phyloP scores from a whole-genome alignment of 2,113 vertebrate species.

The Apodemus sylvaticus region DNA sequence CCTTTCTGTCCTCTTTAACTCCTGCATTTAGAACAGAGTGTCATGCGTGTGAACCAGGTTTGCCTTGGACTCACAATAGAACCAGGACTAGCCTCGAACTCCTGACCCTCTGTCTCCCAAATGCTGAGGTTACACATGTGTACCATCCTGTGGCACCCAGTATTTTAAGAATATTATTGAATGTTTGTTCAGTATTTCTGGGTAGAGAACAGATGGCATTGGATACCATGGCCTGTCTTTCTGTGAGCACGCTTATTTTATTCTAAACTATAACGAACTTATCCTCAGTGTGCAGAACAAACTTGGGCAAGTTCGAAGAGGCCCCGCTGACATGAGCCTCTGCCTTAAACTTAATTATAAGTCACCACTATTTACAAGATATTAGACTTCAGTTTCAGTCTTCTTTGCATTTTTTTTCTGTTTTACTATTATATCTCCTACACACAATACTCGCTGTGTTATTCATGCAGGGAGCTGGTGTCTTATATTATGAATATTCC shows the following conservation, averaged over 20 bases:
- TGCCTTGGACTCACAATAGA: neutral
- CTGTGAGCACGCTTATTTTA: neutral
- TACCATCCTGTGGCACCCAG: neutral
- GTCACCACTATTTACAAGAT: neutral
- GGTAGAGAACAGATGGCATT: neutral
- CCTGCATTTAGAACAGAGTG: neutral
- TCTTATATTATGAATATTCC: neutral
- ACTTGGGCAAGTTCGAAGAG: neutral
- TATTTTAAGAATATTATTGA: too few species aligned
- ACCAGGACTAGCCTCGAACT: neutral
- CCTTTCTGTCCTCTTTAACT: neutral
- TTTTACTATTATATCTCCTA: neutral
- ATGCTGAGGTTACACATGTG: neutral
- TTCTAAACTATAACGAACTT: neutral
- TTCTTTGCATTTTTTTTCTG: neutral
- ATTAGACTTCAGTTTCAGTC: neutral
- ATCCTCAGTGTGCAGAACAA: neutral
- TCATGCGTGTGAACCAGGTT: neutral
- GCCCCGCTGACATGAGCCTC: neutral
- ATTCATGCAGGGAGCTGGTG: neutral
- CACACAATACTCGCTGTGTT: neutral
- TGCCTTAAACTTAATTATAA: neutral
- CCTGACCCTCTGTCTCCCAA: neutral
- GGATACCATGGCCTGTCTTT: neutral
- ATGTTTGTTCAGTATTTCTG: neutral